Percentiles rank a stretch among this genome's conserved stretches.
phyloP scores from a whole-genome alignment of 2,797 vertebrate species.

The Acipenser transmontanus region DNA sequence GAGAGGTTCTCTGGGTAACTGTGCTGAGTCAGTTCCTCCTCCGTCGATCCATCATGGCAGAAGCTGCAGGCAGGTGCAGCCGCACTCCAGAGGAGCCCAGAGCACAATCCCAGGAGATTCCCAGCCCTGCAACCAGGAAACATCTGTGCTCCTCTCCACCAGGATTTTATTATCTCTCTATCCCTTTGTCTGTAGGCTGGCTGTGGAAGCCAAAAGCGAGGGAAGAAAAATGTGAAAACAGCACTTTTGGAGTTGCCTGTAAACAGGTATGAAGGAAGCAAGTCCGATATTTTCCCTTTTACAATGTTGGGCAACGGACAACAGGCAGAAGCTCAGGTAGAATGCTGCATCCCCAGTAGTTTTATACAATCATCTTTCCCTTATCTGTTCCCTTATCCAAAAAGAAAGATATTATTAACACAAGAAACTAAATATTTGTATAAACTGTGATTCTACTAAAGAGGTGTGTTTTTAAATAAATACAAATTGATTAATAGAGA shows the following conservation, averaged over 20 bases:
- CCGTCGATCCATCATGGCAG: slow-evolving; percentile 72
- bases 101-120: slow-evolving; percentile 53
- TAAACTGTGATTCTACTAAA: too few species aligned
- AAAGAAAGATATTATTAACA: too few species aligned
- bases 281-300: slow-evolving; percentile 41
- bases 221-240: slow-evolving; percentile 67
- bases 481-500: too few species aligned
- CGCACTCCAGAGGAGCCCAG: slow-evolving; percentile 39
- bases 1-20: slow-evolving; percentile 48
- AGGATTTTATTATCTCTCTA: slow-evolving; percentile 54
- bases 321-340: slow-evolving; percentile 44
- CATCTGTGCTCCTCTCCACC: slow-evolving; percentile 62
- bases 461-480: too few species aligned
- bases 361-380: too few species aligned
- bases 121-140: slow-evolving; percentile 47
- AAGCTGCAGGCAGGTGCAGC: slow-evolving; percentile 69
- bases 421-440: too few species aligned
- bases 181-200: slow-evolving; percentile 56
- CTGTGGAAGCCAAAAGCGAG: slow-evolving; percentile 53
- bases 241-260: slow-evolving; percentile 70
- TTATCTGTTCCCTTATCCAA: too few species aligned
- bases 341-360: too few species aligned
- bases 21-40: slow-evolving; percentile 76
- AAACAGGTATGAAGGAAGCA: slow-evolving; percentile 54
- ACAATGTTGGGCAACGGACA: slow-evolving; percentile 35